Percentiles rank a stretch among this genome's conserved stretches.
Conservation (phyloP, 2,888 invertebrate genomes). For the Hypercompe scribonia region DNA sequence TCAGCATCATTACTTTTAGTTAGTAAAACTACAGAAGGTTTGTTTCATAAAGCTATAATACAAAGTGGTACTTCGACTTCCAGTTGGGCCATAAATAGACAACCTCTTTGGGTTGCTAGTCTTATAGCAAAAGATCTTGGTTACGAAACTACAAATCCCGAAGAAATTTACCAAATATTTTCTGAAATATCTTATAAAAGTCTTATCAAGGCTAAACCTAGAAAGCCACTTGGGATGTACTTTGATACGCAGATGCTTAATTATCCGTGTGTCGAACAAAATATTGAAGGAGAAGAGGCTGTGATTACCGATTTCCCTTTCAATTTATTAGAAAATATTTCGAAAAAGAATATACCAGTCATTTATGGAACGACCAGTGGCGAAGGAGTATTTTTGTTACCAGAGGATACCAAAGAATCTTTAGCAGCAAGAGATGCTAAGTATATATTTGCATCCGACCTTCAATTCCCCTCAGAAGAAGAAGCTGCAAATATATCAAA, state of each 20-base stretch:
- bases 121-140: constrained; percentile 72
- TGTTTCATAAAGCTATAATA: constrained; percentile 74
- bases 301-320: constrained; percentile 73
- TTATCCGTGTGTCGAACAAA: constrained; percentile 75
- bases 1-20: constrained; percentile 70
- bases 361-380: constrained; percentile 73
- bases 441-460: constrained; percentile 77
- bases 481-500: constrained; percentile 62
- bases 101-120: constrained; percentile 72
- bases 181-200: constrained; percentile 62
- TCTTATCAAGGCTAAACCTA: constrained; percentile 60
- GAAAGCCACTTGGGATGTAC: constrained; percentile 68
- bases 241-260: constrained; percentile 75
- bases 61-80: constrained; percentile 76
- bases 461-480: constrained; percentile 67
- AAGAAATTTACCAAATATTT: constrained; percentile 73
- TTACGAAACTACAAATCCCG: constrained; percentile 66
- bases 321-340: constrained; percentile 66
- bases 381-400: constrained; percentile 68
- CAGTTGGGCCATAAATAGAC: constrained; percentile 75
- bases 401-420: constrained; percentile 54
- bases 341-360: constrained; percentile 62
- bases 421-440: constrained; percentile 61
- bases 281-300: constrained; percentile 67
- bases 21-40: constrained; percentile 67